Percentiles rank a stretch among this genome's conserved stretches.
phyloP scores from a whole-genome alignment of 2,888 invertebrate species.

The Tolmerus cingulatus region DNA sequence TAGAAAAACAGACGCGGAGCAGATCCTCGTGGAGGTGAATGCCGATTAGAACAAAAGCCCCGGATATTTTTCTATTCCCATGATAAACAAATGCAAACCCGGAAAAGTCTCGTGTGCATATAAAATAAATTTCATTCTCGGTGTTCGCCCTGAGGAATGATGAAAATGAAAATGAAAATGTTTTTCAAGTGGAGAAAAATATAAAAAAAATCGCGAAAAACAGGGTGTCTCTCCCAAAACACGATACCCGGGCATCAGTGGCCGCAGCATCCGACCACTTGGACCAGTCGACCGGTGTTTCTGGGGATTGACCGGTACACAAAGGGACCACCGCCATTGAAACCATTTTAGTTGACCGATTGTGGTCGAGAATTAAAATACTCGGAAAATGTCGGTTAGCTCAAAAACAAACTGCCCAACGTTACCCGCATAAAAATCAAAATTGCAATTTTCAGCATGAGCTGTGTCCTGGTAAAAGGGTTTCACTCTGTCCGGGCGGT shows the following conservation, averaged over 20 bases:
- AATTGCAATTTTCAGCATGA: conserved; percentile 18
- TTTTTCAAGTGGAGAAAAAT: not conserved
- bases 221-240: not conserved
- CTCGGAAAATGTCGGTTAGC: not conserved
- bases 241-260: not conserved
- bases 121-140: not conserved
- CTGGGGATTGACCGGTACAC: not conserved
- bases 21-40: not conserved
- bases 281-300: not conserved
- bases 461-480: not conserved
- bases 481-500: not conserved
- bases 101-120: not conserved
- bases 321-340: not conserved
- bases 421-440: not conserved
- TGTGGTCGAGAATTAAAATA: not conserved
- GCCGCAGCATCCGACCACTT: not conserved
- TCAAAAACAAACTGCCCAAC: not conserved
- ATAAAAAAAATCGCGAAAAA: not conserved
- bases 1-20: not conserved
- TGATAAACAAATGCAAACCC: not conserved
- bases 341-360: not conserved
- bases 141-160: not conserved
- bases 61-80: not conserved
- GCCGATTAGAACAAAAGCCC: not conserved
- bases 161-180: not conserved